Percentiles rank a stretch among this genome's conserved stretches.
Conservation (phyloP, 2,113 vertebrate genomes). For the Pandion haliaetus region DNA sequence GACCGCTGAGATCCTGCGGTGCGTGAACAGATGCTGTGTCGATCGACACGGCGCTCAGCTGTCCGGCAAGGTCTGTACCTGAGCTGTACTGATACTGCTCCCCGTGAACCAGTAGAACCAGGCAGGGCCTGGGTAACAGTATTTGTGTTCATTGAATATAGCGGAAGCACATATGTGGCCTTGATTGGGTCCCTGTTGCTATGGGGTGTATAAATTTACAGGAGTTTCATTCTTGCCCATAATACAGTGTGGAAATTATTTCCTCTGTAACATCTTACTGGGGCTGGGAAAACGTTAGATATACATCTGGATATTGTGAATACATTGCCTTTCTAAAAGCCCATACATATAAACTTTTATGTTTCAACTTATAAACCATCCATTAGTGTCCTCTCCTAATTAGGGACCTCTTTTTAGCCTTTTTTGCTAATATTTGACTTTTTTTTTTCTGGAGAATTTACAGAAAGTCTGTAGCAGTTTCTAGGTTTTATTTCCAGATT, state of each 20-base stretch:
- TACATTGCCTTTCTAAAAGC: background rate
- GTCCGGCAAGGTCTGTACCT: fast-evolving
- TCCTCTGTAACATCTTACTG: background rate
- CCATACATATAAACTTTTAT: fast-evolving
- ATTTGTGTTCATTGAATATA: fast-evolving
- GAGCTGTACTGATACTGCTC: background rate
- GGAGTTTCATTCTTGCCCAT: fast-evolving
- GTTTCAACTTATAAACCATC: background rate
- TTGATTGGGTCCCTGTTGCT: background rate
- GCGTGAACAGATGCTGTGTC: background rate
- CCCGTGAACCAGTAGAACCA: background rate
- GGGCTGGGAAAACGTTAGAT: background rate
- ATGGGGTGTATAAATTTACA: background rate
- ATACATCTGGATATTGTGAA: background rate
- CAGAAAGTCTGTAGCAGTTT: background rate
- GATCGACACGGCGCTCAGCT: fast-evolving
- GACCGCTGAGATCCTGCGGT: background rate
- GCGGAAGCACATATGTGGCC: background rate
- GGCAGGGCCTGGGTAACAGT: fast-evolving
- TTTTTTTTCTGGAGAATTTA: background rate
- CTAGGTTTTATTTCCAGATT: background rate
- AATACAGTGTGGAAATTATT: fast-evolving
- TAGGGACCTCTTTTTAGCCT: background rate
- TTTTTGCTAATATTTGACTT: background rate
- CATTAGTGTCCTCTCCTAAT: background rate